These are phyloP conservation scores for Chloropsis hardwickii DNA, from an alignment of 2,113 vertebrate genomes.

Conservation along the genomic window DNA sequence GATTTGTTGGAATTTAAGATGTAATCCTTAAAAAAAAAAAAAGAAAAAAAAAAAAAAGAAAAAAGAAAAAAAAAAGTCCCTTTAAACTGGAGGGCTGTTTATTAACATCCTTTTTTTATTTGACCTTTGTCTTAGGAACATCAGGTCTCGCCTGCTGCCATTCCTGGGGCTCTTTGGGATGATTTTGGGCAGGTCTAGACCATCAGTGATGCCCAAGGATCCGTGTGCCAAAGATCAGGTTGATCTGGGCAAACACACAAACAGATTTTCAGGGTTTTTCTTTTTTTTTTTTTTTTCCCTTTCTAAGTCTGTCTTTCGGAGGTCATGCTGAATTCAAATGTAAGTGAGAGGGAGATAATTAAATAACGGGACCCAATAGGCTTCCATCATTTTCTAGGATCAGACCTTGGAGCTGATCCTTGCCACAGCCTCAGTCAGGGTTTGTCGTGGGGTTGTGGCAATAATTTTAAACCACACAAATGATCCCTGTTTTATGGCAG, in stretches of 20 bases:
- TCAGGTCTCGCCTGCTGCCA: neutral
- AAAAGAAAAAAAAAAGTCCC: constrained; percentile 60
- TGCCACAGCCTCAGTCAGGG: neutral
- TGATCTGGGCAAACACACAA: neutral
- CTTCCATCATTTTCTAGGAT: neutral
- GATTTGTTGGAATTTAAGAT: constrained; percentile 88
- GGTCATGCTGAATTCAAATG: neutral
- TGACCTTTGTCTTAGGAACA: constrained; percentile 78
- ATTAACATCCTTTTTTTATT: constrained; percentile 73
- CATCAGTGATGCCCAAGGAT: rapidly evolving
- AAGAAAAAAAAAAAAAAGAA: constrained; percentile 48
- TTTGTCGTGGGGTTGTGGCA: neutral
- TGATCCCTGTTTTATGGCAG: neutral
- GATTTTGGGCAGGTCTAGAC: neutral
- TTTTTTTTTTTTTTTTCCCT: neutral
- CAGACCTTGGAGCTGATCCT: neutral
- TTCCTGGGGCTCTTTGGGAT: neutral
- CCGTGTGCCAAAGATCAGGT: rapidly evolving
- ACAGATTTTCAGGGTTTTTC: neutral
- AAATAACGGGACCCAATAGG: neutral
- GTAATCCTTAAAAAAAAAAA: constrained; percentile 78
- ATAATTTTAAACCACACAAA: neutral
- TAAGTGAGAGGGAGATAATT: neutral
- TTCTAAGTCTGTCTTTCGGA: neutral
- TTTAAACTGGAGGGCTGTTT: constrained; percentile 77